These are phyloP conservation scores for Nephrocerus scutellatus DNA, from an alignment of 2,888 invertebrate genomes.

Conservation along the genomic window DNA sequence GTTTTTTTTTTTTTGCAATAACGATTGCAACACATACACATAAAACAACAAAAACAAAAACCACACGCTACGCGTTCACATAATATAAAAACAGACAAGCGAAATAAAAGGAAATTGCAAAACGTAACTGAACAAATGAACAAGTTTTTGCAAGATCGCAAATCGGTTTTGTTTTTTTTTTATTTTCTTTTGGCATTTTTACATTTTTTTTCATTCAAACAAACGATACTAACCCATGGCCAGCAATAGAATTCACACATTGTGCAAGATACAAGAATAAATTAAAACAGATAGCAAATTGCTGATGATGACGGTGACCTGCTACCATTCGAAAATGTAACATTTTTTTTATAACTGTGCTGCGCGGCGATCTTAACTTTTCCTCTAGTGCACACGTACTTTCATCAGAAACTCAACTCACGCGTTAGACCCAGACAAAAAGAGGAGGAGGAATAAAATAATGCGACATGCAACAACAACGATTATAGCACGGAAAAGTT, in stretches of 20 bases:
- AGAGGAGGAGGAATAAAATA: too few species aligned
- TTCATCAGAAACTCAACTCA: background rate
- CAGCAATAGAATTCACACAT: background rate
- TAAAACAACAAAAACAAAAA: background rate
- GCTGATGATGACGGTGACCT: too few species aligned
- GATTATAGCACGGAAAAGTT: too few species aligned
- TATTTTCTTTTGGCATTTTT: background rate
- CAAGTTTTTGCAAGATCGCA: background rate
- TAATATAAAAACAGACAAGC: background rate
- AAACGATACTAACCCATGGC: conserved; percentile 3
- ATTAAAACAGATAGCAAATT: background rate
- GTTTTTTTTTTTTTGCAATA: background rate
- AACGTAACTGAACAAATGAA: background rate
- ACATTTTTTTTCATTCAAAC: background rate
- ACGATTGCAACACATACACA: background rate
- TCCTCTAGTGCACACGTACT: background rate
- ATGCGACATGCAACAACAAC: too few species aligned
- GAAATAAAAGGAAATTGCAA: background rate
- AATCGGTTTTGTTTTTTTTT: background rate
- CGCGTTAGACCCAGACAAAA: too few species aligned
- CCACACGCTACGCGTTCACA: background rate
- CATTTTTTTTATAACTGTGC: too few species aligned
- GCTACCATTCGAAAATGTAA: too few species aligned
- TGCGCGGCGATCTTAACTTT: background rate
- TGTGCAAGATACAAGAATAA: conserved; percentile 2